Conservation (phyloP, 2,113 vertebrate species). For the Pterocles orientalis region DNA sequence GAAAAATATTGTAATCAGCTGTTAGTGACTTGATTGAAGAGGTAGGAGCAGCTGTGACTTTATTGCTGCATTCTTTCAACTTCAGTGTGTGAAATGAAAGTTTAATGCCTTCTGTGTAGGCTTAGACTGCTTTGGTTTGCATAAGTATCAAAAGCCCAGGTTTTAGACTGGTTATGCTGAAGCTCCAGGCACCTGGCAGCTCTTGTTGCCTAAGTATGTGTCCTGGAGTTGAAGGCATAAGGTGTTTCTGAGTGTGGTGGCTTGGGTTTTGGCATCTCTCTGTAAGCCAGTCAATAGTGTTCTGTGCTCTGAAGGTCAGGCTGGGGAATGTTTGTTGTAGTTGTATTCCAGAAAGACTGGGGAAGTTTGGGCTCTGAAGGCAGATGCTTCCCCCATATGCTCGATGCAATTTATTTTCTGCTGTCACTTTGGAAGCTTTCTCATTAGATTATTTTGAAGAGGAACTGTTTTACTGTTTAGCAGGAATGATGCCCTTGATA, state of each 20-base stretch:
- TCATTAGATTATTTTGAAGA: neutral
- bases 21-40: neutral
- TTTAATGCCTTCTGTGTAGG: neutral
- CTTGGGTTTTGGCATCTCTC: neutral
- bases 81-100: neutral
- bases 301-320: neutral
- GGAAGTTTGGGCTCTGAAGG: neutral
- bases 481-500: neutral
- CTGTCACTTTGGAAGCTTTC: neutral
- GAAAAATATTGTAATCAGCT: neutral
- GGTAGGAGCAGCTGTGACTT: neutral
- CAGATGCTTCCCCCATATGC: neutral
- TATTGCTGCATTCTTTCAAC: neutral
- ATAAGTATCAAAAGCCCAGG: neutral
- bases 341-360: neutral
- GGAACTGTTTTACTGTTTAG: neutral
- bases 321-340: neutral
- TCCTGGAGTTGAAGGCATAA: neutral
- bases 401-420: neutral
- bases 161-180: neutral
- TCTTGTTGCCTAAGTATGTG: neutral
- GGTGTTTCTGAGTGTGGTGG: neutral
- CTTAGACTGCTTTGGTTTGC: neutral
- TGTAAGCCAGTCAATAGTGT: fast-evolving
- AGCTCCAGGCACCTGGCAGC: neutral